A percentile compares a stretch with the other conserved stretches of the same genome.
phyloP scores from a whole-genome alignment of 2,888 invertebrate species.

The Cinara cedri region DNA sequence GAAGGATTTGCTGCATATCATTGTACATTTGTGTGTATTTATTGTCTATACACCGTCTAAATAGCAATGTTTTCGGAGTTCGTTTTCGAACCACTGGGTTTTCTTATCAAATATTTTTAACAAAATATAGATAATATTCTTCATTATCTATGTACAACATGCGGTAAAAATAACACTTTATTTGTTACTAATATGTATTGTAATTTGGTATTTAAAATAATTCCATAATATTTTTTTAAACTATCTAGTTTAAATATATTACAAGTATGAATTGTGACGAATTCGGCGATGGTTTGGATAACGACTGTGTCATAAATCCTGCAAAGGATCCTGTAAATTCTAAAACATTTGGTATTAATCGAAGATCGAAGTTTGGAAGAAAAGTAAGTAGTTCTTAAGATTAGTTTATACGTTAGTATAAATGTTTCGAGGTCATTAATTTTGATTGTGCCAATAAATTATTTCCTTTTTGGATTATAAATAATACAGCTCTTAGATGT shows the following conservation, averaged over 20 bases:
- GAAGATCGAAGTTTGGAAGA: slow-evolving; percentile 37
- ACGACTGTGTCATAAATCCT: slow-evolving; percentile 35
- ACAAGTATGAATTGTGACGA: slow-evolving; percentile 48
- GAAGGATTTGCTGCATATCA: no score
- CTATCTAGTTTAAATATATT: not conserved
- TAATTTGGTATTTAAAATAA: not conserved
- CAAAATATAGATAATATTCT: not conserved
- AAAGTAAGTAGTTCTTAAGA: slow-evolving; percentile 26
- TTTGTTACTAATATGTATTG: not conserved
- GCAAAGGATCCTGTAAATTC: slow-evolving; percentile 48
- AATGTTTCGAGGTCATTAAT: no score
- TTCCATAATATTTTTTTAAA: no score
- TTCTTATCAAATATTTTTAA: not conserved
- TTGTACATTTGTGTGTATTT: no score
- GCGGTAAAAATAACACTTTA: no score
- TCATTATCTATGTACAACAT: not conserved
- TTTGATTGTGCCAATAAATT: no score
- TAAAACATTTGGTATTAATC: slow-evolving; percentile 36
- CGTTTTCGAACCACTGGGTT: no score
- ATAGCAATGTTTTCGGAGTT: no score
- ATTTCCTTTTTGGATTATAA: no score
- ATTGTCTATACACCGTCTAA: no score
- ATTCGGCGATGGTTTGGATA: slow-evolving; percentile 48
- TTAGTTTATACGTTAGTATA: not conserved
- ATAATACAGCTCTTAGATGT: no score